A percentile compares a stretch with the other conserved stretches of the same genome.
Conservation (phyloP, 92 coral and sea anemone genomes). For the Galaxea fascicularis region DNA sequence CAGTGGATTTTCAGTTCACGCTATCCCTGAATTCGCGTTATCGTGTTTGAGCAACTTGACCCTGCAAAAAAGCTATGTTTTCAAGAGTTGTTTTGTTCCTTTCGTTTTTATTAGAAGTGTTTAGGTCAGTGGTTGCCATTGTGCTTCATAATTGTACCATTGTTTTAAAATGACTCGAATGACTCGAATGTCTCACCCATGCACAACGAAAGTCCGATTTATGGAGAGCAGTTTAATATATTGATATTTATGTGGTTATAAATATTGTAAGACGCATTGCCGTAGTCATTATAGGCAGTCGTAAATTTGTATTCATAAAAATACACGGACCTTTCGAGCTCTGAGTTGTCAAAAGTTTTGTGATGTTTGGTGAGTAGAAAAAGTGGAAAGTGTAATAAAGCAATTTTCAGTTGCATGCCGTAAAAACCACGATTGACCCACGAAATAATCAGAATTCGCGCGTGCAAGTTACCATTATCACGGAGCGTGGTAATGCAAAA, state of each 20-base stretch:
- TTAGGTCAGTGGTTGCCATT: neutral
- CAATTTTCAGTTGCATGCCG: too few relatives aligned
- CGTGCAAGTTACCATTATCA: too few relatives aligned
- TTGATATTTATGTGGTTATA: conserved; percentile 6
- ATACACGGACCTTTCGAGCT: neutral
- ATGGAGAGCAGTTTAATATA: conserved; percentile 21
- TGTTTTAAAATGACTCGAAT: neutral
- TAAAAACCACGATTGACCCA: too few relatives aligned
- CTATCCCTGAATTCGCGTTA: neutral
- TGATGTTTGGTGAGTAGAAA: too few relatives aligned
- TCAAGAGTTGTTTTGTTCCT: too few relatives aligned
- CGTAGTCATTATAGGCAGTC: neutral
- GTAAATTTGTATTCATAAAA: too few relatives aligned
- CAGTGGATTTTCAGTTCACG: too few relatives aligned
- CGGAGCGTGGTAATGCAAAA: too few relatives aligned
- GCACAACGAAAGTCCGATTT: neutral
- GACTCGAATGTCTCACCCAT: neutral
- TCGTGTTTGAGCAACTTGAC: neutral
- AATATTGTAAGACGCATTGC: neutral
- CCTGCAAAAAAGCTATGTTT: too few relatives aligned
- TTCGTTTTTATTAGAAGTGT: neutral
- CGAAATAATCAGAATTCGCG: too few relatives aligned
- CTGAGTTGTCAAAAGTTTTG: neutral
- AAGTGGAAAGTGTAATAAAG: too few relatives aligned
- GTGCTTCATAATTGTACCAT: neutral